Conservation (phyloP, 2,888 invertebrate genomes). For the Pandemis heparana region DNA sequence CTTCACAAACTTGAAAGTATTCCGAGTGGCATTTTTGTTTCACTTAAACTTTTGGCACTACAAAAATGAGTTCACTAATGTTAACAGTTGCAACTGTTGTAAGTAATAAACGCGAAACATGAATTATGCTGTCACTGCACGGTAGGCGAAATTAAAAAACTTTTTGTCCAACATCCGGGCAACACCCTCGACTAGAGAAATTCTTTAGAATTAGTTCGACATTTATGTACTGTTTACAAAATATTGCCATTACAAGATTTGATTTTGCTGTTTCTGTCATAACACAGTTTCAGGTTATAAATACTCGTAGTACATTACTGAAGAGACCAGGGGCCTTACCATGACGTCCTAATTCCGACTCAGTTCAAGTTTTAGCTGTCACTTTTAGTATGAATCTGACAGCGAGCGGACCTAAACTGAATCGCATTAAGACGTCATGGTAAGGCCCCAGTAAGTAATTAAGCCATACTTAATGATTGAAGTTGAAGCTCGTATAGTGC, state of each 20-base stretch:
- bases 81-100: neutral
- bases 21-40: neutral
- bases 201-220: neutral
- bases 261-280: neutral
- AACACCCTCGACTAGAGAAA: neutral
- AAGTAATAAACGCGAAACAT: neutral
- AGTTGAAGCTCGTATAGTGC: too few relatives aligned
- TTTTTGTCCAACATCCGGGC: neutral
- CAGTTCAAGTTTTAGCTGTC: too few relatives aligned
- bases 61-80: neutral
- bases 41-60: neutral
- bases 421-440: too few relatives aligned
- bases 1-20: too few relatives aligned
- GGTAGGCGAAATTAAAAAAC: slow-evolving; percentile 8
- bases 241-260: neutral
- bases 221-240: neutral
- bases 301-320: neutral
- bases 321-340: too few relatives aligned
- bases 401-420: too few relatives aligned
- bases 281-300: neutral
- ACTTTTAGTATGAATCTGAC: too few relatives aligned
- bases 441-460: too few relatives aligned
- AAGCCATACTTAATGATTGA: too few relatives aligned
- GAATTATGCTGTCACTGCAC: slow-evolving; percentile 5
- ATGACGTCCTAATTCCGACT: too few relatives aligned